Percentiles rank a stretch among this genome's conserved stretches.
phyloP scores from a whole-genome alignment of 2,113 vertebrate species.

The Genyomyrus donnyi region DNA sequence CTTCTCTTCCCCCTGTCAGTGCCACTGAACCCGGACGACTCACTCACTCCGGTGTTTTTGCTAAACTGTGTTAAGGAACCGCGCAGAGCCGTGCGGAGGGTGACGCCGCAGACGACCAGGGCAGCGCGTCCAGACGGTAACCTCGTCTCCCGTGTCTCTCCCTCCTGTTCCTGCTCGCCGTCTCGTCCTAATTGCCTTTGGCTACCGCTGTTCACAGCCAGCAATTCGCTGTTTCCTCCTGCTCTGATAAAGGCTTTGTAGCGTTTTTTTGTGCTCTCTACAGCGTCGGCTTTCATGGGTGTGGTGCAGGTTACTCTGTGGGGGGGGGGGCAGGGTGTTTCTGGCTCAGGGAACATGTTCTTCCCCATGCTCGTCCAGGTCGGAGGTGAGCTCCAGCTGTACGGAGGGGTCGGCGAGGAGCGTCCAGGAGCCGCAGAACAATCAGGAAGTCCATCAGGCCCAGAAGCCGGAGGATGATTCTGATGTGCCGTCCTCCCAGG shows the following conservation, averaged over 20 bases:
- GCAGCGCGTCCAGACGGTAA: conserved; percentile 46
- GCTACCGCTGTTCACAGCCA: not conserved
- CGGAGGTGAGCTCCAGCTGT: conserved; percentile 60
- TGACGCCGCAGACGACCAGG: conserved; percentile 25
- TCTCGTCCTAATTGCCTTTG: not conserved
- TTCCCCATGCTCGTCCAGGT: conserved; percentile 31
- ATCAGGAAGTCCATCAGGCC: conserved; percentile 36
- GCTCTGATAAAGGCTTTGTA: not conserved
- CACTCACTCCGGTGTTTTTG: not conserved
- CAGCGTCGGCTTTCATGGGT: not conserved
- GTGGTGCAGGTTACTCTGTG: not conserved
- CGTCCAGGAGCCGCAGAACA: conserved; percentile 50
- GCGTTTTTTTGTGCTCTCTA: not conserved
- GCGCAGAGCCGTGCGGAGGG: conserved; percentile 29
- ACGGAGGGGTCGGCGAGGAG: conserved; percentile 35
- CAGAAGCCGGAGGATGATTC: conserved; percentile 32
- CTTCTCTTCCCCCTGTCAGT: not conserved
- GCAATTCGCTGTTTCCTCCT: not conserved
- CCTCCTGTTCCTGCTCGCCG: not conserved
- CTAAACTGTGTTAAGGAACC: conserved; percentile 24
- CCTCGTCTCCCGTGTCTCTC: not conserved
- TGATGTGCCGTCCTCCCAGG: conserved; percentile 73
- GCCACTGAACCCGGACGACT: not conserved
- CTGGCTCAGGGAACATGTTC: not conserved
- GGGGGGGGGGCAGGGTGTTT: not conserved